These are phyloP conservation scores for Cyaniris semiargus DNA, from an alignment of 2,888 invertebrate genomes.

Conservation along the genomic window DNA sequence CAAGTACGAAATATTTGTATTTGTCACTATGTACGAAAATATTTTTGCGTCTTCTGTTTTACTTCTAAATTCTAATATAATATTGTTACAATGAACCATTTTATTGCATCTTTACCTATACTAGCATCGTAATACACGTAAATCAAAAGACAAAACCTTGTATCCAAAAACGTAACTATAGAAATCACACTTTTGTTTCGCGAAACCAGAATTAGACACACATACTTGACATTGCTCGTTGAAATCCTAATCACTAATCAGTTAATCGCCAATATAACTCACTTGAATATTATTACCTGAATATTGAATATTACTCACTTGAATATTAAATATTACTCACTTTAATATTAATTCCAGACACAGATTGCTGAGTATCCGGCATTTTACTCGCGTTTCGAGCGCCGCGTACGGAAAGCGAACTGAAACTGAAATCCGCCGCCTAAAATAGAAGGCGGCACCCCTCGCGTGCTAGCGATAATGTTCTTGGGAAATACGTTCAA, in stretches of 20 bases:
- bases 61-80: no score
- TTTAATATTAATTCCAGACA: slow-evolving; percentile 73
- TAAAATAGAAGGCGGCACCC: slow-evolving; percentile 73
- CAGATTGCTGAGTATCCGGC: slow-evolving; percentile 56
- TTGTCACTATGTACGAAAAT: no score
- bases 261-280: background rate
- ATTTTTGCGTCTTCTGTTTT: no score
- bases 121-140: background rate
- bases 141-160: background rate
- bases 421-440: slow-evolving; percentile 74
- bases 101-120: no score
- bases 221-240: slow-evolving; percentile 8
- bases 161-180: background rate
- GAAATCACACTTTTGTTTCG: background rate
- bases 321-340: slow-evolving; percentile 51
- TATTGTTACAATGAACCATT: no score
- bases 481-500: background rate
- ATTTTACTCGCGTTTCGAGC: slow-evolving; percentile 45
- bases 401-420: slow-evolving; percentile 59
- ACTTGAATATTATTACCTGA: background rate
- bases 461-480: slow-evolving; percentile 41
- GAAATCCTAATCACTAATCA: background rate
- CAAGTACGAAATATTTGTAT: no score
- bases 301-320: background rate
- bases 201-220: slow-evolving; percentile 17